Evolutionary conservation across 2,113 vertebrate genomes (phyloP).

Genomic region (Mastomys coucha): DNA sequence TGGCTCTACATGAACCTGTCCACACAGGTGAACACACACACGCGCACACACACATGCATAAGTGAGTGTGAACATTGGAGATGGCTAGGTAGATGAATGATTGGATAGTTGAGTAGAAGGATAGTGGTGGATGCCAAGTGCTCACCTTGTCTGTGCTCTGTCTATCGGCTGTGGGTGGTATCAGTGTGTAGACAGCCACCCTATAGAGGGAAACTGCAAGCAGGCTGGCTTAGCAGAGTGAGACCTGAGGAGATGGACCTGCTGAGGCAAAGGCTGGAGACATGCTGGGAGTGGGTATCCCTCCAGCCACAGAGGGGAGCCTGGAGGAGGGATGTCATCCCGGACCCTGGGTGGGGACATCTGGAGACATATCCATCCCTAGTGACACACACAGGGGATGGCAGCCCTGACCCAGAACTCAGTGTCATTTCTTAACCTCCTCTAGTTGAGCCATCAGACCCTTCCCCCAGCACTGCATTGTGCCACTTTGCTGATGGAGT

Average conservation of each 20-base stretch:
- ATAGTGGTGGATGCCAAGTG: not conserved
- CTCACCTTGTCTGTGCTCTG: rapidly evolving
- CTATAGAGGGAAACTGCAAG: too few relatives aligned
- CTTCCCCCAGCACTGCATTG: too few relatives aligned
- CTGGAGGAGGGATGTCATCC: not conserved
- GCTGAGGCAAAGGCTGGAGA: not conserved
- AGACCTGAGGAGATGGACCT: not conserved
- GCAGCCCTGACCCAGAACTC: not conserved
- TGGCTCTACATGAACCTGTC: too few relatives aligned
- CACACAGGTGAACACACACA: too few relatives aligned
- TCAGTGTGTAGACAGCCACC: not conserved
- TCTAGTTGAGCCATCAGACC: not conserved
- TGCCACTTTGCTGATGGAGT: not conserved
- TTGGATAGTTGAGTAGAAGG: not conserved
- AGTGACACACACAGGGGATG: not conserved
- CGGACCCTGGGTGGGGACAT: too few relatives aligned
- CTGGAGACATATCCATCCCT: not conserved
- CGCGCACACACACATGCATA: not conserved
- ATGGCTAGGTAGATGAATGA: not conserved
- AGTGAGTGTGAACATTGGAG: not conserved
- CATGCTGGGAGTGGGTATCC: too few relatives aligned
- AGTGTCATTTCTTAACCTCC: not conserved
- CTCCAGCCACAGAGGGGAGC: not conserved
- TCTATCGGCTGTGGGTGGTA: not conserved
- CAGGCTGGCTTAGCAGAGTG: rapidly evolving